Conservation (phyloP, 2,797 vertebrate genomes). For the Hyperoplus lanceolatus region DNA sequence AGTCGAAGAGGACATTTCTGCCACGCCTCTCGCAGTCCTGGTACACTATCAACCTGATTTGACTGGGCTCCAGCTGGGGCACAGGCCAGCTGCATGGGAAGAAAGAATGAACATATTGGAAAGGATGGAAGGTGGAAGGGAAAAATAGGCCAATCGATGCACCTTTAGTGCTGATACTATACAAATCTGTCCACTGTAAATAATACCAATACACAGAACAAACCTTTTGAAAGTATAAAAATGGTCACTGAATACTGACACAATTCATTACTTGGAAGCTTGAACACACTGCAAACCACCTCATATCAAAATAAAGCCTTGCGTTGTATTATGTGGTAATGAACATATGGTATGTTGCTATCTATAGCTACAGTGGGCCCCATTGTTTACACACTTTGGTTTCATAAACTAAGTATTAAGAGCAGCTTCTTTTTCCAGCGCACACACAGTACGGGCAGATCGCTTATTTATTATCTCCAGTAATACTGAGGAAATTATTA, state of each 20-base stretch:
- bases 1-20: conserved; percentile 98
- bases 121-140: neutral
- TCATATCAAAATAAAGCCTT: no score
- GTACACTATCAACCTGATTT: conserved; percentile 97
- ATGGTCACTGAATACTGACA: neutral
- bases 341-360: no score
- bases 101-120: conserved; percentile 13
- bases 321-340: no score
- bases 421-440: no score
- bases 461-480: no score
- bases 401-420: no score
- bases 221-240: neutral
- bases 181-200: neutral
- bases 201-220: neutral
- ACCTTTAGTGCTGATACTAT: neutral
- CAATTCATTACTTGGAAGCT: neutral
- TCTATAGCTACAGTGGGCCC: no score
- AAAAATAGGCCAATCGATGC: neutral
- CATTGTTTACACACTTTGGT: no score
- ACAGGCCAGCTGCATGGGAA: conserved; percentile 91
- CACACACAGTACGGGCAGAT: no score
- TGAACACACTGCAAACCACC: no score
- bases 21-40: conserved; percentile 98
- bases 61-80: conserved; percentile 95
- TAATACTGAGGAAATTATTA: no score